A percentile compares a stretch with the other conserved stretches of the same genome.
Conservation (phyloP, 1,140 invertebrate species). For the Aphaenogaster ashmeadi region DNA sequence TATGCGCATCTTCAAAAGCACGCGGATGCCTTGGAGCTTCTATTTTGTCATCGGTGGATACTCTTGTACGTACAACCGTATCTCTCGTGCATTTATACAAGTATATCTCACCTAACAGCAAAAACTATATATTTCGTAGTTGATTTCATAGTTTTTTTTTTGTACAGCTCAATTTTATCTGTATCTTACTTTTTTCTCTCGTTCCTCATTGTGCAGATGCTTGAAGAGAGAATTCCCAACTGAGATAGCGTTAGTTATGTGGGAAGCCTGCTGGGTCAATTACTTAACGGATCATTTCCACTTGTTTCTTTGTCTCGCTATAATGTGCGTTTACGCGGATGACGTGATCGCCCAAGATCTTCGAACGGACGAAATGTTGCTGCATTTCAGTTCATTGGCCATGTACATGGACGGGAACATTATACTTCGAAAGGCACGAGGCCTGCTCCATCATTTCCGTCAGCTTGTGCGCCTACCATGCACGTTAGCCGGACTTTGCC, state of each 20-base stretch:
- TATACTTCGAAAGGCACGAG: slow-evolving; percentile 96
- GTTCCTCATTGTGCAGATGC: slow-evolving; percentile 88
- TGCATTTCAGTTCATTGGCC: slow-evolving; percentile 97
- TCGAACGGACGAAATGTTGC: slow-evolving; percentile 96
- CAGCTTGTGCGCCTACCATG: slow-evolving; percentile 95
- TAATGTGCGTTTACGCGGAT: slow-evolving; percentile 96
- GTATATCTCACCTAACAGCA: background rate
- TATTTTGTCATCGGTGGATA: slow-evolving; percentile 98
- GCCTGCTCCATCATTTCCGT: slow-evolving; percentile 96
- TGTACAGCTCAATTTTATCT: background rate
- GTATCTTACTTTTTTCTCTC: background rate
- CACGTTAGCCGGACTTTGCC: slow-evolving; percentile 94
- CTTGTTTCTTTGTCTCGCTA: slow-evolving; percentile 96
- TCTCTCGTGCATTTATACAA: background rate
- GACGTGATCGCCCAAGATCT: slow-evolving; percentile 96
- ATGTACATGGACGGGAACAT: slow-evolving; percentile 98
- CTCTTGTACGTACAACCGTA: slow-evolving; percentile 90
- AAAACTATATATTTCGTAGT: background rate
- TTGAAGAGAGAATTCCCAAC: slow-evolving; percentile 97
- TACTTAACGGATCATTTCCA: slow-evolving; percentile 98
- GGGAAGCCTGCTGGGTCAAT: slow-evolving; percentile 98
- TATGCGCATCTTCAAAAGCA: slow-evolving; percentile 94
- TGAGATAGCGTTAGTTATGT: slow-evolving; percentile 94
- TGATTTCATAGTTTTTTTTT: background rate
- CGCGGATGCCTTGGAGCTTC: slow-evolving; percentile 94